phyloP scores from a whole-genome alignment of 2,888 invertebrate species.

The Teleiodes luculella region DNA sequence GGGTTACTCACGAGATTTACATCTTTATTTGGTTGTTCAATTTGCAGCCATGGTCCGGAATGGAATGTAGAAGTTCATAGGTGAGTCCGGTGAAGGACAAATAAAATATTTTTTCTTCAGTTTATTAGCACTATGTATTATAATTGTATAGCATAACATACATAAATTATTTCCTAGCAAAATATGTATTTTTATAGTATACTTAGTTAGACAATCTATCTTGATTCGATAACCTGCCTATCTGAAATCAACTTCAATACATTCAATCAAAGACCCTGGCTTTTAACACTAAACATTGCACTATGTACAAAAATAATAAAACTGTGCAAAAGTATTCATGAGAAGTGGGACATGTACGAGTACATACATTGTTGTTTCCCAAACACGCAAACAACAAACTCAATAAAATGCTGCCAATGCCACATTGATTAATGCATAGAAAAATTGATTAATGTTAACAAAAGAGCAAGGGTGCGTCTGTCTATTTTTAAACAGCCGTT shows the following conservation, averaged over 20 bases:
- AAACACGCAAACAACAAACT: neutral
- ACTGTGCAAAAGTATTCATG: neutral
- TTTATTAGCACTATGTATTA: neutral
- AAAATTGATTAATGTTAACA: neutral
- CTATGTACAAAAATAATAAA: neutral
- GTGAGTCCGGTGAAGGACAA: conserved; percentile 35
- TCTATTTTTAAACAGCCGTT: neutral
- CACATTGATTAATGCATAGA: neutral
- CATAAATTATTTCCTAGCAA: neutral
- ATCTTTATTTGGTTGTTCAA: neutral
- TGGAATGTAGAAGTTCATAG: conserved; percentile 49
- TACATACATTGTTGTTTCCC: neutral
- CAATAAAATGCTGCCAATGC: neutral
- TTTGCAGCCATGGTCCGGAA: conserved; percentile 38
- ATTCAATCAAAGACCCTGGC: too few species aligned
- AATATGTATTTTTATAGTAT: too few species aligned
- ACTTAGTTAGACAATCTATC: too few species aligned
- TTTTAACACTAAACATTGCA: neutral
- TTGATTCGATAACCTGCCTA: too few species aligned
- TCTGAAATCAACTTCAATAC: too few species aligned
- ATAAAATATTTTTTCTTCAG: neutral
- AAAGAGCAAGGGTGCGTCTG: neutral
- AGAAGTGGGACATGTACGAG: neutral
- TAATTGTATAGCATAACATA: neutral
- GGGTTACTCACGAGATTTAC: neutral